A percentile compares a stretch with the other conserved stretches of the same genome.
Conservation (phyloP, 2,113 vertebrate genomes). For the Sturnus vulgaris region DNA sequence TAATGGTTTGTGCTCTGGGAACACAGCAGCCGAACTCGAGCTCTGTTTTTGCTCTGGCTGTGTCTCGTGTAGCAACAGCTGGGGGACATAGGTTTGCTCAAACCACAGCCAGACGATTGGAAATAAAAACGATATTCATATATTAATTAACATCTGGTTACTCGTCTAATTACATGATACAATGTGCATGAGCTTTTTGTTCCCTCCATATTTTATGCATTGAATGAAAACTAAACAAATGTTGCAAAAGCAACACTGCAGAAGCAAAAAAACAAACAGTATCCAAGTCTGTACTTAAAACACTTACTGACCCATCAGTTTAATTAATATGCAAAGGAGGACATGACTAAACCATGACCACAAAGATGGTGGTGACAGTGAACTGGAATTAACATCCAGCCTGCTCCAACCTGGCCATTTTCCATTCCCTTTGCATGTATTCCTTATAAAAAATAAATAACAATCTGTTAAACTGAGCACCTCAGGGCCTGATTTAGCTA, state of each 20-base stretch:
- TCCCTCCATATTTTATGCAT: constrained; percentile 56
- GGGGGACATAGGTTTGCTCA: constrained; percentile 48
- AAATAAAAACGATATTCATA: constrained; percentile 52
- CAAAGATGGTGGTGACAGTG: background rate
- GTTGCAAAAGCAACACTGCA: constrained; percentile 31
- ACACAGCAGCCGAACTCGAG: constrained; percentile 9
- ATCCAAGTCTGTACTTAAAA: background rate
- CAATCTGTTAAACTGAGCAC: constrained; percentile 33
- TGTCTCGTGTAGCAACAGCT: constrained; percentile 32
- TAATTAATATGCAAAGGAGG: constrained; percentile 23
- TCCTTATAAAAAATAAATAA: background rate
- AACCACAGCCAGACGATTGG: constrained; percentile 58
- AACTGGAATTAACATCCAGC: background rate
- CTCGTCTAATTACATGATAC: constrained; percentile 20
- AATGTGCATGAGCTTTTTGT: constrained; percentile 41
- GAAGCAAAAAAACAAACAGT: constrained; percentile 17
- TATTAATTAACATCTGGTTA: constrained; percentile 60
- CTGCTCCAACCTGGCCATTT: background rate
- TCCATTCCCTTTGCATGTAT: background rate
- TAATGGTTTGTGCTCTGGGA: background rate
- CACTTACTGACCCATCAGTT: background rate
- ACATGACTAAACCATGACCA: background rate
- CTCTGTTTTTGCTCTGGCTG: constrained; percentile 19
- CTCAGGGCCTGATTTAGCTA: constrained; percentile 14
- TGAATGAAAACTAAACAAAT: constrained; percentile 53